phyloP scores from a whole-genome alignment of 2,888 invertebrate genomes.

The Drosophila quasianomalipes region DNA sequence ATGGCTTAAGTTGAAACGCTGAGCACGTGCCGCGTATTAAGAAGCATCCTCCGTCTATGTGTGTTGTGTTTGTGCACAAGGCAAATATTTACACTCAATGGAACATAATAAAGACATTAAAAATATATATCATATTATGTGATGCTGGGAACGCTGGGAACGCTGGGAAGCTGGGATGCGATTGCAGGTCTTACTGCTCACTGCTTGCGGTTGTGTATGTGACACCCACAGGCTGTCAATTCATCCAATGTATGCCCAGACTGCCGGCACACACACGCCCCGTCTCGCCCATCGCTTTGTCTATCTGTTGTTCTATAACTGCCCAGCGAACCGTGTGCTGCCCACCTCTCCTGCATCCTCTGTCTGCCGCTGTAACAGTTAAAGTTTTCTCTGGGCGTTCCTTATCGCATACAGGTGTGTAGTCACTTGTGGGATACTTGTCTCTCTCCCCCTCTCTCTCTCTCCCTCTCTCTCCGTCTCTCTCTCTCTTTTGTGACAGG shows the following conservation, averaged over 20 bases:
- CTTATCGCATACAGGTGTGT: slow-evolving; percentile 37
- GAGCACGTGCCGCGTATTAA: slow-evolving; percentile 76
- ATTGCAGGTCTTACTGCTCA: slow-evolving; percentile 21
- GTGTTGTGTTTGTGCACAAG: slow-evolving; percentile 49
- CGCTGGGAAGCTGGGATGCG: slow-evolving; percentile 27
- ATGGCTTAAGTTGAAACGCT: slow-evolving; percentile 51
- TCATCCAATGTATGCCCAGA: slow-evolving; percentile 47
- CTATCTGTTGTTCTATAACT: slow-evolving; percentile 25
- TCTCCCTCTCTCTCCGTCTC: background rate
- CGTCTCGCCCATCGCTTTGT: background rate
- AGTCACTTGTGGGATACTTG: slow-evolving; percentile 15
- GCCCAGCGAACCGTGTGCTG: slow-evolving; percentile 34
- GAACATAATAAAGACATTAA: slow-evolving; percentile 82
- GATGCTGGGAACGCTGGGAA: background rate
- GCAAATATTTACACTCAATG: slow-evolving; percentile 81
- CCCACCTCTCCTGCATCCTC: background rate
- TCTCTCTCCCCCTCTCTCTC: background rate
- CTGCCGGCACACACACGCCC: slow-evolving; percentile 3
- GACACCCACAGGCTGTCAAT: slow-evolving; percentile 65
- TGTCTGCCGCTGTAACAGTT: slow-evolving; percentile 25
- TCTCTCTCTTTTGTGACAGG: slow-evolving; percentile 36
- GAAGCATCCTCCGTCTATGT: slow-evolving; percentile 23
- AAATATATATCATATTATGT: slow-evolving; percentile 71
- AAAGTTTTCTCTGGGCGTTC: slow-evolving; percentile 44
- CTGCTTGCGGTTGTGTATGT: slow-evolving; percentile 6